Percentiles rank a stretch among this genome's conserved stretches.
These are phyloP conservation scores for Odontamblyopus rebecca DNA, from an alignment of 2,797 vertebrate genomes.

Conservation along the genomic window DNA sequence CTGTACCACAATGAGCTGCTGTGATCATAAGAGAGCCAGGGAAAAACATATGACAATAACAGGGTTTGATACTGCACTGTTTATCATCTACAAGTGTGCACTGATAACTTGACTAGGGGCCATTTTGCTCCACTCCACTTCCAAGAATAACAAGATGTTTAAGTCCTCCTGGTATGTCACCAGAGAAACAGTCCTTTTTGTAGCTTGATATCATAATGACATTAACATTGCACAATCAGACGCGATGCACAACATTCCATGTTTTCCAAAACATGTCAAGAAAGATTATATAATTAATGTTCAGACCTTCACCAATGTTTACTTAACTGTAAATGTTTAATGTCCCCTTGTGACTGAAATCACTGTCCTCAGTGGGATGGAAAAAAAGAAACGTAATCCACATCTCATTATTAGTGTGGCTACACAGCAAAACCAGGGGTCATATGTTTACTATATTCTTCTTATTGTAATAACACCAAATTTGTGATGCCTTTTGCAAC, in stretches of 20 bases:
- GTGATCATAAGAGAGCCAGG: conserved; percentile 30
- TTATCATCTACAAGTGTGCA: conserved; percentile 21
- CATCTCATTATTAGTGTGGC: neutral
- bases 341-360: neutral
- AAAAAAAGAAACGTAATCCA: neutral
- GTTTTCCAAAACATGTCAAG: conserved; percentile 3
- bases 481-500: conserved; percentile 4
- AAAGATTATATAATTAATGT: conserved; percentile 3
- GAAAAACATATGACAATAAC: conserved; percentile 22
- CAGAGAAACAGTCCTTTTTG: conserved; percentile 3
- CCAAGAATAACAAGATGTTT: conserved; percentile 25
- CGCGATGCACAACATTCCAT: neutral
- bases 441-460: neutral
- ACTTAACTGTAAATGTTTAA: neutral
- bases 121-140: conserved; percentile 23
- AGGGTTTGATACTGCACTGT: conserved; percentile 15
- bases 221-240: neutral
- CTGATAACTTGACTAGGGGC: conserved; percentile 21
- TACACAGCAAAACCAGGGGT: neutral
- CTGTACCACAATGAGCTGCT: conserved; percentile 29
- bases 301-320: neutral
- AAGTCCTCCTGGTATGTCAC: conserved; percentile 9
- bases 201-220: conserved; percentile 2
- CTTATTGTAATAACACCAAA: neutral
- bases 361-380: neutral